Percentiles rank a stretch among this genome's conserved stretches.
Conservation (phyloP, 1,140 invertebrate genomes). For the Dreissena polymorpha region DNA sequence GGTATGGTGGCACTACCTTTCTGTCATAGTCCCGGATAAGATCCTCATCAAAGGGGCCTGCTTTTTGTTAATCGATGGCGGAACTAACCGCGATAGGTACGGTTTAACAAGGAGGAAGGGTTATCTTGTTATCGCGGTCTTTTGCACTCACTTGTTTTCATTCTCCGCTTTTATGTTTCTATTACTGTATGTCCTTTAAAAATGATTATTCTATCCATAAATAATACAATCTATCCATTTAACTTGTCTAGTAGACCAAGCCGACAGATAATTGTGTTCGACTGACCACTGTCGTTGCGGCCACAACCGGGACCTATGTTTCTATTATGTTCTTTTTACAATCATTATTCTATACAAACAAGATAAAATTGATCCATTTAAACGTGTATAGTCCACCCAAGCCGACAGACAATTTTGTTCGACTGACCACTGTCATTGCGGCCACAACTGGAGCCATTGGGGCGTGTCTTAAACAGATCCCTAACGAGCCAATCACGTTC, state of each 20-base stretch:
- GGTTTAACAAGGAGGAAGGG: too few species aligned
- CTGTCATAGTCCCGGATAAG: slow-evolving; percentile 69
- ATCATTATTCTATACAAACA: too few species aligned
- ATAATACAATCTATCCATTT: too few species aligned
- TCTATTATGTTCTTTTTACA: too few species aligned
- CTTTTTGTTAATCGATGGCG: slow-evolving; percentile 72
- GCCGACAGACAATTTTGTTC: slow-evolving; percentile 66
- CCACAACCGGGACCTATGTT: slow-evolving; percentile 60
- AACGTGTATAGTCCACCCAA: slow-evolving; percentile 57
- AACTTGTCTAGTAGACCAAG: slow-evolving; percentile 56
- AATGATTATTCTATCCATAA: too few species aligned
- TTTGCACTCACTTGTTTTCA: too few species aligned
- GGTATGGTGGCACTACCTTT: slow-evolving; percentile 75
- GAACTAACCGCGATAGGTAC: slow-evolving; percentile 66
- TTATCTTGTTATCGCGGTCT: too few species aligned
- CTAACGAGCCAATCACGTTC: slow-evolving; percentile 72
- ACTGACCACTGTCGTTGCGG: slow-evolving; percentile 65
- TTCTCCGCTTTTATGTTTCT: too few species aligned
- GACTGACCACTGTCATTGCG: slow-evolving; percentile 65
- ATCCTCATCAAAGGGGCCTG: slow-evolving; percentile 61
- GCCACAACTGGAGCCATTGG: slow-evolving; percentile 62
- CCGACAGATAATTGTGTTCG: slow-evolving; percentile 66
- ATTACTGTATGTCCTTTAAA: too few species aligned
- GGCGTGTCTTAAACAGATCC: slow-evolving; percentile 71
- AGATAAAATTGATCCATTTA: too few species aligned